Conservation (phyloP, 1,140 invertebrate genomes). For the Drosophila ironensis region DNA sequence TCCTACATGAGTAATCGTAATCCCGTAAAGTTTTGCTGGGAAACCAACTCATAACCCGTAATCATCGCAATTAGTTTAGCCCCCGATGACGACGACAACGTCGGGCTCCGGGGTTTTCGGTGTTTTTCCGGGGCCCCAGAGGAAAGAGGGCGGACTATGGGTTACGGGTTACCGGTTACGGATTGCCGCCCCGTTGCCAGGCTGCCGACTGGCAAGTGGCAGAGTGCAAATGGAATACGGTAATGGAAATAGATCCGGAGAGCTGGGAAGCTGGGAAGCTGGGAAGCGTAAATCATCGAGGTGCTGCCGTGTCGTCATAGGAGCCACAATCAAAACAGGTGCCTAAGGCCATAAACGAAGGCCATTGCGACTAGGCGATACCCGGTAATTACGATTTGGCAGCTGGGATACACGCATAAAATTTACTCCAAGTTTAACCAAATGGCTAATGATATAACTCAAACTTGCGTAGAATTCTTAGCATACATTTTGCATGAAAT, state of each 20-base stretch:
- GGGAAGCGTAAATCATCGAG: slow-evolving; percentile 7
- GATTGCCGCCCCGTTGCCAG: slow-evolving; percentile 10
- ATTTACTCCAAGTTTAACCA: no score
- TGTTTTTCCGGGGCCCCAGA: no score
- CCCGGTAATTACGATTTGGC: no score
- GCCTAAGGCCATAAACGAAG: not conserved
- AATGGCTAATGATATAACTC: no score
- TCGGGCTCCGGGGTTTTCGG: not conserved
- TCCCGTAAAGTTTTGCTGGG: slow-evolving; percentile 40
- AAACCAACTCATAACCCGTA: slow-evolving; percentile 49
- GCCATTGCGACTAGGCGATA: slow-evolving; percentile 6
- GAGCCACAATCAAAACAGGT: slow-evolving; percentile 18
- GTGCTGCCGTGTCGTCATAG: slow-evolving; percentile 32
- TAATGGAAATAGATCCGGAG: not conserved
- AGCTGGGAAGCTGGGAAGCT: not conserved
- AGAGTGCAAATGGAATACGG: slow-evolving; percentile 10
- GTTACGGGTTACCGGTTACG: not conserved
- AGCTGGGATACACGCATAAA: no score
- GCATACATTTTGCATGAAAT: no score
- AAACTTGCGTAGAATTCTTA: no score
- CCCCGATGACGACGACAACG: slow-evolving; percentile 28
- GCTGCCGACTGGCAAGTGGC: slow-evolving; percentile 8
- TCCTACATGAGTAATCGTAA: slow-evolving; percentile 56
- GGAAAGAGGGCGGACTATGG: no score
- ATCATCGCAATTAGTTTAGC: slow-evolving; percentile 52